Base-by-base conservation (phyloP, 35 echinoderm and acorn worm species). In the Lytechinus variegatus region DNA sequence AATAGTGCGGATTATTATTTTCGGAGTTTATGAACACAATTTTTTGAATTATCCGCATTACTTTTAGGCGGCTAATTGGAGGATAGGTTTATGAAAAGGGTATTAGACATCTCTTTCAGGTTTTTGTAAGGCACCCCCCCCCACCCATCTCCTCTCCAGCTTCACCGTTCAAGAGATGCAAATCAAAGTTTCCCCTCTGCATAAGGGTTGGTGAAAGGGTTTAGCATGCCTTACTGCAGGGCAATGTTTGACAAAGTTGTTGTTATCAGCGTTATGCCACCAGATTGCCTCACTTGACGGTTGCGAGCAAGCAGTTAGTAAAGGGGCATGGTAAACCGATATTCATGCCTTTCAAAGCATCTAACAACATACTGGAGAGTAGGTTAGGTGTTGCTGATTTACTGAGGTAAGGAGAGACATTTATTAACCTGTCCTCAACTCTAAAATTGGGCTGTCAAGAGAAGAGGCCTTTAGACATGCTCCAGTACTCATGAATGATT, bases 161-260 rank as follows among this genome's bases (percentile, higher is more conserved):
- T 79, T 24, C 4, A 79, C n/a, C 66, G 19, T 79, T 79, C 19
- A 79, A 79, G 66, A 79, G 66, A n/a, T 24, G n/a, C 66, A 79
- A 79, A 79, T 79, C 66, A 4, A 79, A 79, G 66, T 79, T 79
- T 79, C 66, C 66, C 1, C 66, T 79, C 66, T 24, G 19, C 19
- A 79, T 24, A 19, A 79, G 19, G 66, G 66, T 79, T 79, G 66
- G 66, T 16, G 66, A 79, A 79, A 79, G 66, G 66, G 66, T 24
- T 79, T 72, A 21, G 61, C 61, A 72, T 72, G 61, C 61, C 14
- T 72, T 79, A 79, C 66, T 79, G 66, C 66, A 79, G 66, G 66
- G 66, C 66, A 79, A 79, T 79, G 66, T 79, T 79, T 79, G 66
- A 79, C 66, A 79, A 79, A 79, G 66, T 79, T 79, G 66, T n/a